phyloP scores from a whole-genome alignment of 2,797 vertebrate species.

The Phrynocephalus forsythii region DNA sequence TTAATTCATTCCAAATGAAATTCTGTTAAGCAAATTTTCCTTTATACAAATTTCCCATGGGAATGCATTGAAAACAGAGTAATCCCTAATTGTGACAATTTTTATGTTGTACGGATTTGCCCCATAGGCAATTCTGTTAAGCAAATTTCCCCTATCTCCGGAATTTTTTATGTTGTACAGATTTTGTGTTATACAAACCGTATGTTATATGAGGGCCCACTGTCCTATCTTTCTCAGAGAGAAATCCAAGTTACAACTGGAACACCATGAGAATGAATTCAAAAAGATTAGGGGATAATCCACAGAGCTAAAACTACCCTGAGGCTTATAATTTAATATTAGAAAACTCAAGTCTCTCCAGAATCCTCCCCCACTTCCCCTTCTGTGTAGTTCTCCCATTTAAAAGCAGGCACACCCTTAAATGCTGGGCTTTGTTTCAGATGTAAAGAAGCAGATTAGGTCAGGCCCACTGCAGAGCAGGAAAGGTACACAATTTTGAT shows the following conservation, averaged over 20 bases:
- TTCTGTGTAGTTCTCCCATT: background rate
- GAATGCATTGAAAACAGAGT: no score
- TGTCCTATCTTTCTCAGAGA: conserved; percentile 5
- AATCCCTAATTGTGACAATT: no score
- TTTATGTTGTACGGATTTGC: no score
- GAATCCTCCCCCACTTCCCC: background rate
- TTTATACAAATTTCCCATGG: no score
- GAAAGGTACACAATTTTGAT: conserved; percentile 9
- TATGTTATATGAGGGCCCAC: no score
- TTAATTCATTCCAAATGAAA: no score
- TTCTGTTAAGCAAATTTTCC: no score
- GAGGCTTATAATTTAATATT: background rate
- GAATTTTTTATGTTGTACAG: no score
- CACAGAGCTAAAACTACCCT: conserved; percentile 21
- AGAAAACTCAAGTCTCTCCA: background rate
- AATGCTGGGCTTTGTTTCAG: conserved; percentile 3
- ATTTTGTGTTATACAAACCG: no score
- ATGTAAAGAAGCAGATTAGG: conserved; percentile 36
- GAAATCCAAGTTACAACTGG: background rate
- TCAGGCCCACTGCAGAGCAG: background rate
- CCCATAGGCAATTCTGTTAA: no score
- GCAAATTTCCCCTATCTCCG: no score
- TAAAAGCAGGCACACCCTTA: conserved; percentile 8
- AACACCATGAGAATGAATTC: conserved; percentile 23
- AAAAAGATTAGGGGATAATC: background rate